A percentile compares a stretch with the other conserved stretches of the same genome.
Evolutionary conservation across 2,888 invertebrate genomes (phyloP).

Genomic region (Globia sparganii): DNA sequence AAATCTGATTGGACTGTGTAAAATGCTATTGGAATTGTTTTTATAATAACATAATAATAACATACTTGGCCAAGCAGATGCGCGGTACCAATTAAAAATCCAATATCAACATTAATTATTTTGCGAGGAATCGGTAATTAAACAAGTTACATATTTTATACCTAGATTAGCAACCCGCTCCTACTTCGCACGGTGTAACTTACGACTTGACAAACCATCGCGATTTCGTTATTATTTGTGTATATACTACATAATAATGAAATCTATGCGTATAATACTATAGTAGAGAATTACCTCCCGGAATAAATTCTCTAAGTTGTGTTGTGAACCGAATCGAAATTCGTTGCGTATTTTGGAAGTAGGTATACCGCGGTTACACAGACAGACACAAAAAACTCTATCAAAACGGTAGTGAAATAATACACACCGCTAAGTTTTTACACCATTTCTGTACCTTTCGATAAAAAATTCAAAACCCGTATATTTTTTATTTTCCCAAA

Average conservation of each 20-base stretch:
- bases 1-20: not conserved
- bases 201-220: not conserved
- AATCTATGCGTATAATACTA: too few relatives aligned
- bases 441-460: not conserved
- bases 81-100: slow-evolving; percentile 29
- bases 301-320: not conserved
- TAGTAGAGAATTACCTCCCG: too few relatives aligned
- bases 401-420: not conserved
- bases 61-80: not conserved
- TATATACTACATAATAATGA: too few relatives aligned
- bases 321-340: not conserved
- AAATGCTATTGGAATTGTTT: slow-evolving; percentile 1
- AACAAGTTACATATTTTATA: slow-evolving; percentile 8
- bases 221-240: not conserved
- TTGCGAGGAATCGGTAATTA: not conserved
- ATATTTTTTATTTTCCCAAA: too few relatives aligned
- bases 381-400: not conserved
- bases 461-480: too few relatives aligned
- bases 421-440: too few relatives aligned
- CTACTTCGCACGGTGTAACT: not conserved
- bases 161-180: not conserved
- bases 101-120: slow-evolving; percentile 18
- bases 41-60: too few relatives aligned
- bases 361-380: not conserved
- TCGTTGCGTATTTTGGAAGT: not conserved